Percentiles rank a stretch among this genome's conserved stretches.
phyloP scores from a whole-genome alignment of 1,140 invertebrate species.

The Littorina saxatilis region DNA sequence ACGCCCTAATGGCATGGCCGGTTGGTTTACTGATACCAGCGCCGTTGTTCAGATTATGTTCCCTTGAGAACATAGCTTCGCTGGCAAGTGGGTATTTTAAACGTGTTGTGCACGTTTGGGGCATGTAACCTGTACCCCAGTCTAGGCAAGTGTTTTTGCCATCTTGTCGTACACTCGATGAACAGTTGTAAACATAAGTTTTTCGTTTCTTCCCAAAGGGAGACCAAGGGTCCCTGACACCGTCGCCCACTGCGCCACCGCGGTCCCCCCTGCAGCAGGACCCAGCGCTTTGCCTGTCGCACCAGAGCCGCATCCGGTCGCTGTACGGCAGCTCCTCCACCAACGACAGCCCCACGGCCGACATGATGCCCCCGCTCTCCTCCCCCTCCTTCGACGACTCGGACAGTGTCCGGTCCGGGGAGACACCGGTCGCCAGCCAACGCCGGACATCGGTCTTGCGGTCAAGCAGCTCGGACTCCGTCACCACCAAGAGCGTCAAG shows the following conservation, averaged over 20 bases:
- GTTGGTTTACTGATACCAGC: too few species aligned
- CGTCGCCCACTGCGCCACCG: constrained; percentile 32
- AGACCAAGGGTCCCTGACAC: not conserved
- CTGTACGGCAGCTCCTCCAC: constrained; percentile 58
- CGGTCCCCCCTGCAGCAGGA: constrained; percentile 48
- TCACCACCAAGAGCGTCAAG: constrained; percentile 39
- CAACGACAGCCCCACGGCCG: constrained; percentile 28
- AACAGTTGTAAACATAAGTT: too few species aligned
- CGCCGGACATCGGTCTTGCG: not conserved
- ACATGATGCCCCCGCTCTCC: constrained; percentile 11
- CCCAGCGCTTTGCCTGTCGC: constrained; percentile 62
- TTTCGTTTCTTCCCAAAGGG: too few species aligned
- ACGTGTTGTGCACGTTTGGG: too few species aligned
- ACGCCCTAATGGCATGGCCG: too few species aligned
- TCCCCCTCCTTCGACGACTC: constrained; percentile 44
- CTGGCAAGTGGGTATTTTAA: too few species aligned
- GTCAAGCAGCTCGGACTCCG: not conserved
- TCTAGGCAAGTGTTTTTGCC: too few species aligned
- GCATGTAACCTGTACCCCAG: too few species aligned
- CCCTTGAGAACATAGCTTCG: too few species aligned
- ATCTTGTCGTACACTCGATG: too few species aligned
- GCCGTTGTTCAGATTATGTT: too few species aligned
- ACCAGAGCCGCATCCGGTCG: constrained; percentile 64
- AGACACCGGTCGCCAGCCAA: constrained; percentile 31
- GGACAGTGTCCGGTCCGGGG: constrained; percentile 37